phyloP scores from a whole-genome alignment of 1,140 invertebrate species.

The Protaetia brevitarsis region DNA sequence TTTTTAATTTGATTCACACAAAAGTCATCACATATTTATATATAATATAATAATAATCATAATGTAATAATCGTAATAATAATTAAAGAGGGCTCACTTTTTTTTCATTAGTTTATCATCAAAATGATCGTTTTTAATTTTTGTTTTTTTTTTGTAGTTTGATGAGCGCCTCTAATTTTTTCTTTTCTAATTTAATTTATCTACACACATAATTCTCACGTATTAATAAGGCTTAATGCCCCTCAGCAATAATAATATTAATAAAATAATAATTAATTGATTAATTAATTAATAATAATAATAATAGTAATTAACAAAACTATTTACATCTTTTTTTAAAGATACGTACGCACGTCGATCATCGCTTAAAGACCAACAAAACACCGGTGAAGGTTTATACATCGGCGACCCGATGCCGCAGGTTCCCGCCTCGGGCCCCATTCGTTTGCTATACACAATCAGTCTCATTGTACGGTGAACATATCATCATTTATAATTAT shows the following conservation, averaged over 20 bases:
- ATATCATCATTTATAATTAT: constrained; percentile 31
- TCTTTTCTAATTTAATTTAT: background rate
- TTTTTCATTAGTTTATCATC: background rate
- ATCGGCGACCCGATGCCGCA: background rate
- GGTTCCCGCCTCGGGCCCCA: constrained; percentile 16
- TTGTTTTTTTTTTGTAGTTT: background rate
- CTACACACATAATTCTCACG: too few species aligned
- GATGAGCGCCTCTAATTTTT: constrained; percentile 29
- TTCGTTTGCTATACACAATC: constrained; percentile 34
- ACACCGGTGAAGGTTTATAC: constrained; percentile 31
- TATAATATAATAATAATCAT: constrained; percentile 35
- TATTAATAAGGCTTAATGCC: constrained; percentile 37
- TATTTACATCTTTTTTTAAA: constrained; percentile 43
- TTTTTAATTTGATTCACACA: background rate
- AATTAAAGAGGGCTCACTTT: constrained; percentile 33
- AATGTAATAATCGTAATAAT: constrained; percentile 31
- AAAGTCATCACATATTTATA: constrained; percentile 20
- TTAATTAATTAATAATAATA: too few species aligned
- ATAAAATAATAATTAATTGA: too few species aligned
- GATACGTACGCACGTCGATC: constrained; percentile 25
- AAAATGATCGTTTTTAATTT: background rate
- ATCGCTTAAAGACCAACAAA: constrained; percentile 32
- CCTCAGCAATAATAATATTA: too few species aligned
- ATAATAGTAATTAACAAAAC: constrained; percentile 29
- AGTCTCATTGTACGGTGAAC: constrained; percentile 44